phyloP scores from a whole-genome alignment of 2,113 vertebrate species.

The Engraulis encrasicolus region DNA sequence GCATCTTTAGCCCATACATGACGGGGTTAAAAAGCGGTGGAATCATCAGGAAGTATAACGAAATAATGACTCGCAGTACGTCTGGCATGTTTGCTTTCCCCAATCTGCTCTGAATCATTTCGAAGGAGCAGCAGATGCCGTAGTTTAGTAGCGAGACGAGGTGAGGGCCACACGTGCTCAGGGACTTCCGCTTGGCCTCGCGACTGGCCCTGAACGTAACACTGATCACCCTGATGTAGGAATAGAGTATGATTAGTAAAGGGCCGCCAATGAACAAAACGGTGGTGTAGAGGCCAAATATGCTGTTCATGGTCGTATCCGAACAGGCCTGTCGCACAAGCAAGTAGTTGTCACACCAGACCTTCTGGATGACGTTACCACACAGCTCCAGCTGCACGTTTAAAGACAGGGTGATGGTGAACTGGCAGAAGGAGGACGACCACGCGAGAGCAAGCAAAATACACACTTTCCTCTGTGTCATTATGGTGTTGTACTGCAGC shows the following conservation, averaged over 20 bases:
- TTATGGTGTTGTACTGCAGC: neutral
- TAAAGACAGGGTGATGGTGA: neutral
- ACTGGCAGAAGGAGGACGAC: neutral
- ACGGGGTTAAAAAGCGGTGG: slow-evolving; percentile 23
- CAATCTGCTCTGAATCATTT: neutral
- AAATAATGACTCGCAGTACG: neutral
- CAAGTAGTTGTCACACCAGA: slow-evolving; percentile 27
- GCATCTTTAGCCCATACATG: slow-evolving; percentile 11
- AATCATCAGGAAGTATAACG: neutral
- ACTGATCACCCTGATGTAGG: neutral
- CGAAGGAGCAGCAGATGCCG: neutral
- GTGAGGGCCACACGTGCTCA: slow-evolving; percentile 18
- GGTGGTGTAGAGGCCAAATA: neutral
- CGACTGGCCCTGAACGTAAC: neutral
- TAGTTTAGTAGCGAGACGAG: neutral
- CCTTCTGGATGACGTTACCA: slow-evolving; percentile 2
- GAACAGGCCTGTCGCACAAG: slow-evolving; percentile 21
- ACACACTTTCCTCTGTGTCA: neutral
- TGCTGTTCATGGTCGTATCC: slow-evolving; percentile 10
- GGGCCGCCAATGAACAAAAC: neutral
- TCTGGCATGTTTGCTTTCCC: neutral
- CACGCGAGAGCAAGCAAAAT: neutral
- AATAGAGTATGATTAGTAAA: neutral
- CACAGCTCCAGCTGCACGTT: neutral
- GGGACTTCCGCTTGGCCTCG: neutral